These are phyloP conservation scores for Muntiacus muntjak DNA, from an alignment of 2,113 vertebrate genomes.

Conservation along the genomic window DNA sequence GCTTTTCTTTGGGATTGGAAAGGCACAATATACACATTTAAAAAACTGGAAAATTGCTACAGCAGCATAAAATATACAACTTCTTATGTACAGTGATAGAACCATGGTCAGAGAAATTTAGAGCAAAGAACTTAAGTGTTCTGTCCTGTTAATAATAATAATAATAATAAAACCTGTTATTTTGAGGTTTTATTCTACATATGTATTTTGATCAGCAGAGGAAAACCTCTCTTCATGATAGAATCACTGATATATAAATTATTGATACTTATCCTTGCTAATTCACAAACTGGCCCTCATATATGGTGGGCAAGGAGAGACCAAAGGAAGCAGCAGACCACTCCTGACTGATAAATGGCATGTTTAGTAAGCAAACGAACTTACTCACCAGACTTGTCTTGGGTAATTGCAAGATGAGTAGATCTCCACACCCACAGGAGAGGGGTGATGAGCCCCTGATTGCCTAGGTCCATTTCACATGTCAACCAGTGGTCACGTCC, in stretches of 20 bases:
- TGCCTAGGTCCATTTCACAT: not conserved
- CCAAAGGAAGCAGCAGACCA: not conserved
- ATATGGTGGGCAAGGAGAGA: not conserved
- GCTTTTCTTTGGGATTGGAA: not conserved
- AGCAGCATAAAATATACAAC: not conserved
- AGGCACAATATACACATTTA: not conserved
- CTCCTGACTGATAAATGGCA: not conserved
- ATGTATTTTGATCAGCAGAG: not conserved
- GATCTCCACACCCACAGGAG: not conserved
- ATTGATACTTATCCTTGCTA: not conserved
- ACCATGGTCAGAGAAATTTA: not conserved
- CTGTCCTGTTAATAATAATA: not conserved
- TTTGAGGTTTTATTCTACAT: not conserved
- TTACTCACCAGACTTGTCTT: not conserved
- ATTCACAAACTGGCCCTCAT: not conserved
- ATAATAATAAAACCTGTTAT: too few relatives aligned
- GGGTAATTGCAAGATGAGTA: not conserved
- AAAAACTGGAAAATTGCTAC: not conserved
- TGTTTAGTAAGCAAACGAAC: not conserved
- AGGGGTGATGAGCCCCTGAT: not conserved
- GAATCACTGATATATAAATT: not conserved
- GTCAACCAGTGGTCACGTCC: not conserved
- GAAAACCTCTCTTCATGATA: not conserved
- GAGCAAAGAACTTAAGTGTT: not conserved
- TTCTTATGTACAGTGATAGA: not conserved